phyloP scores from a whole-genome alignment of 2,888 invertebrate genomes.

The Trilocha varians region DNA sequence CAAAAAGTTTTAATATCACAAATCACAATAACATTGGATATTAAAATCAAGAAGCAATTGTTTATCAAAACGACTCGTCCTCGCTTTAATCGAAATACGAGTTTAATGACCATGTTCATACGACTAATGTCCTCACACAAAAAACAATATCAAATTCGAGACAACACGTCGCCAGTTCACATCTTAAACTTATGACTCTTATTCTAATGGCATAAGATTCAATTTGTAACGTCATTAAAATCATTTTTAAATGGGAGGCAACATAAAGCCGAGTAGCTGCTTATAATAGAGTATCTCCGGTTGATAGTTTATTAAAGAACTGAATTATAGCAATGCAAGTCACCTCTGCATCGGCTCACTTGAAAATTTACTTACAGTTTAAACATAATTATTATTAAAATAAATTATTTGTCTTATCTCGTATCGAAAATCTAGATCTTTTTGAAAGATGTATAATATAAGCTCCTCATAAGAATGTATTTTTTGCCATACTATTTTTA shows the following conservation, averaged over 20 bases:
- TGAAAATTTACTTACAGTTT: neutral
- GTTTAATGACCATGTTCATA: constrained; percentile 37
- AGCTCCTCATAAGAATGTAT: no score
- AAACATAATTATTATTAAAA: no score
- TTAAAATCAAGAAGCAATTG: neutral
- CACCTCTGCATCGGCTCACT: constrained; percentile 41
- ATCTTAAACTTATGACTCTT: constrained; percentile 19
- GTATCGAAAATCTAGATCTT: no score
- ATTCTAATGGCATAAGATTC: constrained; percentile 25
- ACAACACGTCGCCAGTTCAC: constrained; percentile 54
- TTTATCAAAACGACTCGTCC: constrained; percentile 22
- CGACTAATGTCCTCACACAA: constrained; percentile 40
- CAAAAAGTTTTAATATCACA: neutral
- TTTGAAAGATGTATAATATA: no score
- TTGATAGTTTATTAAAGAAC: constrained; percentile 71
- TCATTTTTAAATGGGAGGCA: constrained; percentile 31
- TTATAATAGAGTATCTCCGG: constrained; percentile 66
- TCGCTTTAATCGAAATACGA: constrained; percentile 28
- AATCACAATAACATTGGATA: neutral
- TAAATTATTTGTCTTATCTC: no score
- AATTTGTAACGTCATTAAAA: constrained; percentile 26
- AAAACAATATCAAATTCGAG: constrained; percentile 57
- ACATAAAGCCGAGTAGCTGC: constrained; percentile 65
- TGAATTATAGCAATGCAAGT: constrained; percentile 66
- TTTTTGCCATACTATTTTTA: no score